Evolutionary conservation across 2,113 vertebrate genomes (phyloP).

Genomic region (Embiotoca jacksoni): DNA sequence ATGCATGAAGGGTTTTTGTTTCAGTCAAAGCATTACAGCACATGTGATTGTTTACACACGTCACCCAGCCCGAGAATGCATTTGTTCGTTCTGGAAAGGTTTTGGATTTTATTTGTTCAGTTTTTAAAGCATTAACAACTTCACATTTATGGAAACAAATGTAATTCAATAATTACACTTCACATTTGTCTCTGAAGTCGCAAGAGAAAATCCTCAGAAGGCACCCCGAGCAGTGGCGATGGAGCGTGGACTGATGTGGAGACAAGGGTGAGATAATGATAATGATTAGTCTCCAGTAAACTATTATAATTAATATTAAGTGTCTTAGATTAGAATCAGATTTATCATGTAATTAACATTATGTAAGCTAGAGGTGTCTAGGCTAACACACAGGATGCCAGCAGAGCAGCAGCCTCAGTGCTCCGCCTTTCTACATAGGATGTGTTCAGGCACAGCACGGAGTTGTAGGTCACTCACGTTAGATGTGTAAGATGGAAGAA

Average conservation of each 20-base stretch:
- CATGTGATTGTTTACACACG: background rate
- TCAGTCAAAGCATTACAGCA: too few species aligned
- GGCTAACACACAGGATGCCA: too few species aligned
- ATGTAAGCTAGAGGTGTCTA: too few species aligned
- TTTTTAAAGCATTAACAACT: background rate
- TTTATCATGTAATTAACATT: too few species aligned
- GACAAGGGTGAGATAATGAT: conserved; percentile 86
- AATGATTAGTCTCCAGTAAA: background rate
- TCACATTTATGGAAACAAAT: background rate
- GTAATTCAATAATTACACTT: background rate
- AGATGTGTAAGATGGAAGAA: too few species aligned
- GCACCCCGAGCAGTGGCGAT: conserved; percentile 62
- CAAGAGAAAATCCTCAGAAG: conserved; percentile 90
- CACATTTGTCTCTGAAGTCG: conserved; percentile 74
- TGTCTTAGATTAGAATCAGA: too few species aligned
- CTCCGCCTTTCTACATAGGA: too few species aligned
- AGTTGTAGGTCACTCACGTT: too few species aligned
- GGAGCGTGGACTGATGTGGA: conserved; percentile 93
- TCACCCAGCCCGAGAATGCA: background rate
- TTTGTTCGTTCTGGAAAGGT: background rate
- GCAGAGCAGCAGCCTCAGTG: too few species aligned
- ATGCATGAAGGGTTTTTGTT: too few species aligned
- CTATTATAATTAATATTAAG: too few species aligned
- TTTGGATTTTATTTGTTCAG: background rate
- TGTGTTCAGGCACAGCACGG: too few species aligned